Percentiles rank a stretch among this genome's conserved stretches.
phyloP scores from a whole-genome alignment of 2,113 vertebrate species.

The Gymnarchus niloticus region DNA sequence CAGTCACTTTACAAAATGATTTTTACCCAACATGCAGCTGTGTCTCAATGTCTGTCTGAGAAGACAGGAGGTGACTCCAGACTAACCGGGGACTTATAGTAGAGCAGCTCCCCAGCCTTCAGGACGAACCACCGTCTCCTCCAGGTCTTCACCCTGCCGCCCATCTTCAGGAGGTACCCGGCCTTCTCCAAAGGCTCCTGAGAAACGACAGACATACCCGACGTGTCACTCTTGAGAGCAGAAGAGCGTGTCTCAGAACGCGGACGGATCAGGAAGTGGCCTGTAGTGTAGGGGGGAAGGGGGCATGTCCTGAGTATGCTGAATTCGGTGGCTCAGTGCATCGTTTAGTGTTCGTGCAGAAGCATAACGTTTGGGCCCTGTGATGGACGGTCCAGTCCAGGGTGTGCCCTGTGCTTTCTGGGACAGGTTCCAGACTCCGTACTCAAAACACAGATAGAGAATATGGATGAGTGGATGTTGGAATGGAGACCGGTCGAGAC shows the following conservation, averaged over 20 bases:
- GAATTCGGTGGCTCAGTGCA: too few relatives aligned
- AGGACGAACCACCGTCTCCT: conserved; percentile 96
- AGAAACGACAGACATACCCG: background rate
- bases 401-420: background rate
- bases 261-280: background rate
- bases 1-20: too few relatives aligned
- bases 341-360: too few relatives aligned
- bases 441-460: background rate
- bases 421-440: background rate
- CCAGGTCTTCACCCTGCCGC: conserved; percentile 93
- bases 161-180: conserved; percentile 95
- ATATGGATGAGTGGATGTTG: background rate
- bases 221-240: conserved; percentile 42
- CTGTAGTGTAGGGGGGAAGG: background rate
- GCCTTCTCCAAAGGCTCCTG: conserved; percentile 95
- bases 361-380: too few relatives aligned
- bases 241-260: background rate
- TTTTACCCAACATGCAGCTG: too few relatives aligned
- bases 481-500: conserved; percentile 24
- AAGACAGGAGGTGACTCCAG: background rate
- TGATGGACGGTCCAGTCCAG: background rate
- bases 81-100: conserved; percentile 95
- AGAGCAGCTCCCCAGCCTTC: conserved; percentile 92
- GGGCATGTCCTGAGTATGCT: background rate
- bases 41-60: background rate